Conservation (phyloP, 2,113 vertebrate species). For the Tapirus terrestris region DNA sequence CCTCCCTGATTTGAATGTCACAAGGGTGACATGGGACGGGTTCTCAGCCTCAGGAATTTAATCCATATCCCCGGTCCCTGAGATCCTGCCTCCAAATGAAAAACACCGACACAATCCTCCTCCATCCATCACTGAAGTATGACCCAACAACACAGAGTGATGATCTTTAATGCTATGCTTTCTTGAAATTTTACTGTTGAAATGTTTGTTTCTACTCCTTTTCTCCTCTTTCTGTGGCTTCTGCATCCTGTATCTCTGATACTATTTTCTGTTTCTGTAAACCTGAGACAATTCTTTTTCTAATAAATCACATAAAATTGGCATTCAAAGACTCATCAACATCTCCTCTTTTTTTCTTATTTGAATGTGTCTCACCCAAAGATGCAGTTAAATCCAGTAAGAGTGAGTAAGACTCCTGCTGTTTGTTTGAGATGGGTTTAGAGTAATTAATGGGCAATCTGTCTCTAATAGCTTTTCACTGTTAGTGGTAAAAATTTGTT, state of each 20-base stretch:
- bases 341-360: neutral
- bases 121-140: neutral
- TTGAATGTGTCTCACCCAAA: neutral
- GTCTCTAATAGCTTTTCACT: neutral
- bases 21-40: no score
- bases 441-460: neutral
- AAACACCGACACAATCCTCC: neutral
- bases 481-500: neutral
- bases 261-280: neutral
- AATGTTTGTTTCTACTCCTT: neutral
- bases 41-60: neutral
- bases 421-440: neutral
- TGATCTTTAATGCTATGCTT: neutral
- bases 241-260: neutral
- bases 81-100: neutral
- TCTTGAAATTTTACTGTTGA: neutral
- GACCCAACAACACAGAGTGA: neutral
- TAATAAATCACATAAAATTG: conserved; percentile 47
- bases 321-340: neutral
- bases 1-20: neutral
- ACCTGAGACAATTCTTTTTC: neutral
- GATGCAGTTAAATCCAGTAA: neutral
- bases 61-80: neutral
- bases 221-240: neutral
- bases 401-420: neutral